Base-by-base conservation (phyloP, 2,888 invertebrate species). In the Leptopilina drosophilae region DNA sequence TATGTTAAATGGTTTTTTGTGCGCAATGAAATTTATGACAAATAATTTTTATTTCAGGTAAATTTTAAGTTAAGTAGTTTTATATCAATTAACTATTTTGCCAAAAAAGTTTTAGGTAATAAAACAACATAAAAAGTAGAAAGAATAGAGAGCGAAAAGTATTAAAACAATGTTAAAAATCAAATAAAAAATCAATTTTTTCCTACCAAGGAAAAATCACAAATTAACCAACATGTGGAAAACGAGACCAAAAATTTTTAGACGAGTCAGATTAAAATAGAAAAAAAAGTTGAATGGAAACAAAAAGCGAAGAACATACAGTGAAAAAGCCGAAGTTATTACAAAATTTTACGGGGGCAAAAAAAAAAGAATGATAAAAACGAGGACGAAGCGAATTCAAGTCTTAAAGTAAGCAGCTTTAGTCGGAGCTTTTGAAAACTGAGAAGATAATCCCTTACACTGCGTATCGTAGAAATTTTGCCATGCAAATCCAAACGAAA, bases 341-440 rank as follows among this genome's bases (percentile, higher is more conserved):
- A 69, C 77, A 80, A 56, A 82, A 82, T 84, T 85, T 11, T 11
- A 11, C 4, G 49, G 12, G 1, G 49, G 46, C 20, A 20, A 20
- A 20, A 49, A 49, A 49, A 49, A 49, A 49, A 11, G 8, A 8
- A 1, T 12, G 4, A 49, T 4, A 73, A 80, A 84, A 82, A 80
- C 62, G 78, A 42, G 26, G 8, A 73, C 64, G 67, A 42, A 40
- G 40, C 66, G 49, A 20, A 56, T 67, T 33, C 62, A n/a, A 12
- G 67, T 15, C 59, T 67, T 66, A 64, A 49, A 64, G 79, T 86
- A 86, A 86, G 86, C 86, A 69, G 85, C 86, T 86, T 85, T 84
- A 86, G 82, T 67, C 82, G 81, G 82, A 84, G 83, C 82, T 86
- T 80, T 81, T 64, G 79, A 75, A 84, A 84, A 85, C 84, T 82